A percentile compares a stretch with the other conserved stretches of the same genome.
Conservation (phyloP, 1,140 invertebrate genomes). For the Solenopsis invicta region DNA sequence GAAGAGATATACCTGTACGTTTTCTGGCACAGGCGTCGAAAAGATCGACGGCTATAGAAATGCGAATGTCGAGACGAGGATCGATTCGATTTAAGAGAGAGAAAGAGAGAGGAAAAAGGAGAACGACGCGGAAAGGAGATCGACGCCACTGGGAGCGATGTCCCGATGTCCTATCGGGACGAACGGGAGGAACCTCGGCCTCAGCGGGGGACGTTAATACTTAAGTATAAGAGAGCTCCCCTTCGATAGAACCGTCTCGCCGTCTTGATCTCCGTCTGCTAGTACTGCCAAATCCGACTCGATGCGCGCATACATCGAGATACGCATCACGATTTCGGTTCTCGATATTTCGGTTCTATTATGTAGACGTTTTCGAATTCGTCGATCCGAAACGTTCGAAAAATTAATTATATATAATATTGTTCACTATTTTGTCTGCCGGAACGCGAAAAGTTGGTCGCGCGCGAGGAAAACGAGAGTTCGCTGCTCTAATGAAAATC, state of each 20-base stretch:
- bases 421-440: not conserved
- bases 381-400: too few species aligned
- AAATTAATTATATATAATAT: too few species aligned
- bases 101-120: not conserved
- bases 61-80: conserved; percentile 13
- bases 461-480: not conserved
- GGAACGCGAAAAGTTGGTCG: not conserved
- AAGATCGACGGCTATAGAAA: conserved; percentile 41
- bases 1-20: not conserved
- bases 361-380: not conserved
- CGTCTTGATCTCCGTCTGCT: conserved; percentile 44
- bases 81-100: conserved; percentile 29
- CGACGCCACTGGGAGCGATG: conserved; percentile 53
- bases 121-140: not conserved
- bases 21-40: conserved; percentile 38
- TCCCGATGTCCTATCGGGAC: conserved; percentile 52
- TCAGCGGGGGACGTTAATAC: conserved; percentile 76
- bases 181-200: conserved; percentile 68
- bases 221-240: conserved; percentile 26
- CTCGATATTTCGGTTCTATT: conserved; percentile 26
- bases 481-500: conserved; percentile 12
- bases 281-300: conserved; percentile 68
- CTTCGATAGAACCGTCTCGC: conserved; percentile 50
- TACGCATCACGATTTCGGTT: conserved; percentile 36
- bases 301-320: conserved; percentile 32